These are phyloP conservation scores for Symphodus melops DNA, from an alignment of 2,113 vertebrate species.

Conservation along the genomic window DNA sequence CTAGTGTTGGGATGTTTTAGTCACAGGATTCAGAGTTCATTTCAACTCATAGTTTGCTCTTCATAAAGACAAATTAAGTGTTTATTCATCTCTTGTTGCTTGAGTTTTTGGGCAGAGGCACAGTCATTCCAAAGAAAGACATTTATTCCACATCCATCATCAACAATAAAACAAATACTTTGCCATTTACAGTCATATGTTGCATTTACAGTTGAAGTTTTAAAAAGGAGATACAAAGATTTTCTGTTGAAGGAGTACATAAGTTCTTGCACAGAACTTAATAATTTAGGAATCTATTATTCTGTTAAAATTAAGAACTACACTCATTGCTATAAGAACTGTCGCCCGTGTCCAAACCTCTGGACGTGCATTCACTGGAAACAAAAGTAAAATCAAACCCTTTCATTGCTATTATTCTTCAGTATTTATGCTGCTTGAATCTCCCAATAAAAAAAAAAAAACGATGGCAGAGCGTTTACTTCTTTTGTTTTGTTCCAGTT, in stretches of 20 bases:
- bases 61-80: neutral
- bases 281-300: slow-evolving; percentile 71
- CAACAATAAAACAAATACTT: slow-evolving; percentile 68
- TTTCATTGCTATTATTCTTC: no score
- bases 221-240: slow-evolving; percentile 41
- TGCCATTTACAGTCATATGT: slow-evolving; percentile 74
- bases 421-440: neutral
- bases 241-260: slow-evolving; percentile 42
- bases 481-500: slow-evolving; percentile 34
- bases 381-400: slow-evolving; percentile 13
- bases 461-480: neutral
- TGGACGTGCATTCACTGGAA: slow-evolving; percentile 39
- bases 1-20: slow-evolving; percentile 26
- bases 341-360: slow-evolving; percentile 20
- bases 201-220: slow-evolving; percentile 69
- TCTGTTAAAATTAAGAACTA: slow-evolving; percentile 49
- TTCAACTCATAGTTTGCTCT: neutral
- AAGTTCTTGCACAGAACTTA: slow-evolving; percentile 49
- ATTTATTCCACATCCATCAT: slow-evolving; percentile 75
- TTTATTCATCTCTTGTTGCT: slow-evolving; percentile 21
- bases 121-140: slow-evolving; percentile 58
- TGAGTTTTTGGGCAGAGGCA: slow-evolving; percentile 14
- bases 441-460: neutral
- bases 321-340: slow-evolving; percentile 20
- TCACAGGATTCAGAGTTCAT: neutral